These are phyloP conservation scores for Rhingia rostrata DNA, from an alignment of 2,888 invertebrate genomes.

Conservation along the genomic window DNA sequence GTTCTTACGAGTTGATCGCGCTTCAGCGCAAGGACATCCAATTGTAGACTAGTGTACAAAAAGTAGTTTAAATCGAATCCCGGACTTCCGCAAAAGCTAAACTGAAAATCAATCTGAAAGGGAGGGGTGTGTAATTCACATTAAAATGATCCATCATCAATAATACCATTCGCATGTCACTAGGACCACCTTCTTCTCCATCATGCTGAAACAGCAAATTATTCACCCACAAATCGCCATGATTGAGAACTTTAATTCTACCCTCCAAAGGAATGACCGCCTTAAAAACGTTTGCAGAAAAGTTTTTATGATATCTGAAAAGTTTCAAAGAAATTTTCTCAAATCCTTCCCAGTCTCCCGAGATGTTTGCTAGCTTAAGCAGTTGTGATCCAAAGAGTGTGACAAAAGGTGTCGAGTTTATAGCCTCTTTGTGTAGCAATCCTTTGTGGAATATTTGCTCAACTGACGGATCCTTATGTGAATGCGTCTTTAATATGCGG, in stretches of 20 bases:
- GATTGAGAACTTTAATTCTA: slow-evolving; percentile 82
- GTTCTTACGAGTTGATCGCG: slow-evolving; percentile 78
- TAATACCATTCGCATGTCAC: slow-evolving; percentile 82
- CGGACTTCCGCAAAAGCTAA: slow-evolving; percentile 81
- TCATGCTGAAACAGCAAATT: slow-evolving; percentile 84
- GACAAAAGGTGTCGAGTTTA: slow-evolving; percentile 79
- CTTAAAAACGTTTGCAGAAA: slow-evolving; percentile 78
- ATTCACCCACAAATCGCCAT: slow-evolving; percentile 84
- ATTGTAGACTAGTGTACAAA: slow-evolving; percentile 80
- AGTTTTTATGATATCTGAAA: slow-evolving; percentile 78
- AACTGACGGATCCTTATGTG: slow-evolving; percentile 66
- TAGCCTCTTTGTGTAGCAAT: slow-evolving; percentile 79
- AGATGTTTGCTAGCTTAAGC: slow-evolving; percentile 78
- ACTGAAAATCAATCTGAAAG: slow-evolving; percentile 82
- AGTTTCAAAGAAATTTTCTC: slow-evolving; percentile 77
- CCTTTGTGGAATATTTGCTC: slow-evolving; percentile 76
- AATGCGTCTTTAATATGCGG: not conserved
- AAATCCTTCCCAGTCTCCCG: slow-evolving; percentile 77
- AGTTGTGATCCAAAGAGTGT: slow-evolving; percentile 80
- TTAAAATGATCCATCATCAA: not conserved
- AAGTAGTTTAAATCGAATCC: slow-evolving; percentile 83
- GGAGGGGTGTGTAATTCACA: not conserved
- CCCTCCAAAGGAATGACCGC: slow-evolving; percentile 79
- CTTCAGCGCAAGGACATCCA: slow-evolving; percentile 77
- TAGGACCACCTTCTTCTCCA: slow-evolving; percentile 76